These are phyloP conservation scores for Schrankia costaestrigalis DNA, from an alignment of 2,888 invertebrate genomes.

Conservation along the genomic window DNA sequence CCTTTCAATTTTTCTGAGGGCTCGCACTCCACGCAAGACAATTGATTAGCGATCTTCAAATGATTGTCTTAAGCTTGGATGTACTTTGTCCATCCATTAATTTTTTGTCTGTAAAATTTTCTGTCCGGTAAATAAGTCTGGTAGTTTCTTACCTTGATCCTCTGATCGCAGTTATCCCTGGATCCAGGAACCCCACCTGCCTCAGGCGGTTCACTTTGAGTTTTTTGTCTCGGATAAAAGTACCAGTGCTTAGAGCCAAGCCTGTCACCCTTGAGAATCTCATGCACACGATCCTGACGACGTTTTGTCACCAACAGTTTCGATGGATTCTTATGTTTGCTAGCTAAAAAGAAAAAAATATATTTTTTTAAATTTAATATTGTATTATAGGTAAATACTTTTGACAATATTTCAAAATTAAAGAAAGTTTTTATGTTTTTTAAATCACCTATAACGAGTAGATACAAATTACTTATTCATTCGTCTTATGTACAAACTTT, in stretches of 20 bases:
- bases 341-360: conserved; percentile 43
- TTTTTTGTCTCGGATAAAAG: conserved; percentile 57
- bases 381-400: background rate
- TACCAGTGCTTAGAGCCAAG: conserved; percentile 69
- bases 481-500: no score
- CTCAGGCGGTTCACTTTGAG: conserved; percentile 22
- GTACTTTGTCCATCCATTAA: no score
- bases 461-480: no score
- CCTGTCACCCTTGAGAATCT: conserved; percentile 65
- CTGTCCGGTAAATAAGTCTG: no score
- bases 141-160: conserved; percentile 45
- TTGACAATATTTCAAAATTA: background rate
- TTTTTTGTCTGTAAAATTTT: no score
- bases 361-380: background rate
- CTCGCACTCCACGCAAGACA: no score
- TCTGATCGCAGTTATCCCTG: conserved; percentile 57
- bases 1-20: no score
- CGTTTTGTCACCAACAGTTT: conserved; percentile 67
- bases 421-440: no score
- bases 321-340: conserved; percentile 55
- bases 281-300: conserved; percentile 61
- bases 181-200: conserved; percentile 24
- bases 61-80: no score
- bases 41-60: no score
- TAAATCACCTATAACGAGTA: no score